These are phyloP conservation scores for Scomber japonicus DNA, from an alignment of 2,113 vertebrate genomes.

Conservation along the genomic window DNA sequence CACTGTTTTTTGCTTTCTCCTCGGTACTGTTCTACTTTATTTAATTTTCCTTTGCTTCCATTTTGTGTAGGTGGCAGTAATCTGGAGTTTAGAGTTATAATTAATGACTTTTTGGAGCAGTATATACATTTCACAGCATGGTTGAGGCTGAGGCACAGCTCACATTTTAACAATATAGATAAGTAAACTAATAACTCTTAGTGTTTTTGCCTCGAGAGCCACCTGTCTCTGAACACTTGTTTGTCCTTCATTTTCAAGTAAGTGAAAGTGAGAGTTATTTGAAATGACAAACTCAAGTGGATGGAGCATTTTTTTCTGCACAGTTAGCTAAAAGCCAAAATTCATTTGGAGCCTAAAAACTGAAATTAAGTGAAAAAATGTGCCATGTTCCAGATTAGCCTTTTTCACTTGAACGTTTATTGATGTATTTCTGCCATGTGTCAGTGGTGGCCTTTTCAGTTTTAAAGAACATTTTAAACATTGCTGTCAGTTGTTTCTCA, in stretches of 20 bases:
- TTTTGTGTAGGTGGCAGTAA: background rate
- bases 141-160: background rate
- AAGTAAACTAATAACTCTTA: background rate
- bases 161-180: background rate
- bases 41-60: background rate
- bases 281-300: background rate
- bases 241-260: background rate
- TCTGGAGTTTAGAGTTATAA: background rate
- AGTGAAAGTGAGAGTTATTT: background rate
- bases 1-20: background rate
- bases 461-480: background rate
- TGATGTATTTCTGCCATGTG: background rate
- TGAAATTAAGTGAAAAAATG: background rate
- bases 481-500: background rate
- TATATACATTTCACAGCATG: background rate
- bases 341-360: background rate
- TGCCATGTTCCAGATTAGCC: background rate
- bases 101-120: background rate
- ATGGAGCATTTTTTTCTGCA: background rate
- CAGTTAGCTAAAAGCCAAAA: background rate
- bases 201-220: background rate
- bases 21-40: background rate
- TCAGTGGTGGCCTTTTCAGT: background rate
- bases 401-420: background rate
- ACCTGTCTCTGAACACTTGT: background rate